Percentiles rank a stretch among this genome's conserved stretches.
phyloP scores from a whole-genome alignment of 2,888 invertebrate genomes.

The Trissolcus japonicus region DNA sequence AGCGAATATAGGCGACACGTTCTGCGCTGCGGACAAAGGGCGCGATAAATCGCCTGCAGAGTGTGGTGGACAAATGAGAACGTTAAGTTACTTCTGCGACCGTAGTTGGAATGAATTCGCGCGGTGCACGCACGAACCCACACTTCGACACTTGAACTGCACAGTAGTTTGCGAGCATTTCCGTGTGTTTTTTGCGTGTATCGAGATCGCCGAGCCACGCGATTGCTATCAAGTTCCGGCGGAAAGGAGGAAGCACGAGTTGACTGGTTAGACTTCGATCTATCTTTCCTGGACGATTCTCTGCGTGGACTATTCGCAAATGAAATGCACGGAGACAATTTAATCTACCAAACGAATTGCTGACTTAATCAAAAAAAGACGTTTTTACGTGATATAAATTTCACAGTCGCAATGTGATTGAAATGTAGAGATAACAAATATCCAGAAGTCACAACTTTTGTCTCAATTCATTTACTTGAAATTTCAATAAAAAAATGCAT shows the following conservation, averaged over 20 bases:
- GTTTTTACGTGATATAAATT: background rate
- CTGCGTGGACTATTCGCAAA: slow-evolving; percentile 58
- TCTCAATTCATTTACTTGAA: too few relatives aligned
- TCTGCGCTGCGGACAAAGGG: slow-evolving; percentile 56
- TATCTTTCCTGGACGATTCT: slow-evolving; percentile 63
- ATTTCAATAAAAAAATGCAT: too few relatives aligned
- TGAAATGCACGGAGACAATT: slow-evolving; percentile 31
- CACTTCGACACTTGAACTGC: slow-evolving; percentile 7
- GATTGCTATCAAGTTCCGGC: slow-evolving; percentile 74
- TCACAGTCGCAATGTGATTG: too few relatives aligned
- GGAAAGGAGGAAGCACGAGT: slow-evolving; percentile 70
- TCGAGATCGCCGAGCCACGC: slow-evolving; percentile 61
- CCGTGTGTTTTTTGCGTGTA: slow-evolving; percentile 50
- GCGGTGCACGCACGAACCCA: slow-evolving; percentile 23
- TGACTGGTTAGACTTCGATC: slow-evolving; percentile 60
- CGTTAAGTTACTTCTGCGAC: slow-evolving; percentile 73
- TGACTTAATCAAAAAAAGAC: background rate
- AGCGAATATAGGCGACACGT: slow-evolving; percentile 58
- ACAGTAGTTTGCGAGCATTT: slow-evolving; percentile 45
- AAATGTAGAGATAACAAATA: too few relatives aligned
- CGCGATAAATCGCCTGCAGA: slow-evolving; percentile 69
- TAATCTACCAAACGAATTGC: slow-evolving; percentile 8
- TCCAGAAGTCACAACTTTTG: too few relatives aligned
- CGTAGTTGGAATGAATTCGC: slow-evolving; percentile 60
- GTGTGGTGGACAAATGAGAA: slow-evolving; percentile 72